Evolutionary conservation across 92 coral and sea anemone genomes (phyloP).

Genomic region (Palythoa grandiflora): DNA sequence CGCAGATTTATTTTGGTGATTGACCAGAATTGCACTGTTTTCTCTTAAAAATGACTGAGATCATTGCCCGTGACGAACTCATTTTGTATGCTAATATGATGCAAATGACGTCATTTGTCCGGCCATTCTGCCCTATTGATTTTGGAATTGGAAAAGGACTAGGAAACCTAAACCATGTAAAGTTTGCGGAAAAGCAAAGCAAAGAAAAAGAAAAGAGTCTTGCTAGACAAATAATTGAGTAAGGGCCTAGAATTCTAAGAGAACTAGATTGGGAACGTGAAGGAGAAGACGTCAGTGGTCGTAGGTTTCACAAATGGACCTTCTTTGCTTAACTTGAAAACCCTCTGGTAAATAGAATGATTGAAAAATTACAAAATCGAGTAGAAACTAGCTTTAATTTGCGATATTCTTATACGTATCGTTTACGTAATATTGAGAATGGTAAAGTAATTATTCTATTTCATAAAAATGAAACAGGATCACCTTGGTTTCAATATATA

Average conservation of each 20-base stretch:
- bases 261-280: neutral
- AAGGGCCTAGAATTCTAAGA: neutral
- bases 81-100: too few relatives aligned
- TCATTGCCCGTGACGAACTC: too few relatives aligned
- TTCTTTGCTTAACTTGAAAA: neutral
- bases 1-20: too few relatives aligned
- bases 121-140: too few relatives aligned
- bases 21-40: too few relatives aligned
- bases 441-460: slow-evolving; percentile 2
- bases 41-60: too few relatives aligned
- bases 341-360: neutral
- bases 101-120: too few relatives aligned
- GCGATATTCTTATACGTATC: too few relatives aligned
- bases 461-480: slow-evolving; percentile 28
- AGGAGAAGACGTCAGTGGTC: neutral
- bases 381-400: neutral
- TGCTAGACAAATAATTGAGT: neutral
- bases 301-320: neutral
- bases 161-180: too few relatives aligned
- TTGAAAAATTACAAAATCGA: too few relatives aligned
- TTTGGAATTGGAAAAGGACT: too few relatives aligned
- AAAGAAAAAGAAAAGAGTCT: neutral
- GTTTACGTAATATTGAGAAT: neutral
- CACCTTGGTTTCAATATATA: slow-evolving; percentile 1
- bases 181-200: too few relatives aligned